Evolutionary conservation across 2,797 vertebrate species (phyloP).

Genomic region (Lagodon rhomboides): DNA sequence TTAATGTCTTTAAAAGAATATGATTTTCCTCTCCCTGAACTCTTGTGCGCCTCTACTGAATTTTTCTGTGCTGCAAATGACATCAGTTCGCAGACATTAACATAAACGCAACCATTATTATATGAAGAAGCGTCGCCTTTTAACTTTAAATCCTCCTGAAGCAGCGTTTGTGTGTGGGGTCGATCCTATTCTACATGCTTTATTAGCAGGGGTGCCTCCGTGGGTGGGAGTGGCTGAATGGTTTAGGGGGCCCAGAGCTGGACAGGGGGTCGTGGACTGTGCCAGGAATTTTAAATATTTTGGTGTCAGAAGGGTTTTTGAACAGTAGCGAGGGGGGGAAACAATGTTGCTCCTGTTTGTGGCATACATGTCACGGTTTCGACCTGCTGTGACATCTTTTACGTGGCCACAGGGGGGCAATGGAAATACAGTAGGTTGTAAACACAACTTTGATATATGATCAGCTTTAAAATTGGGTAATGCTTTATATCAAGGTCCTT

Average conservation of each 20-base stretch:
- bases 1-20: conserved; percentile 39
- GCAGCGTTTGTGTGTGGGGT: background rate
- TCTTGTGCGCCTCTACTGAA: conserved; percentile 9
- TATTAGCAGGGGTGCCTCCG: conserved; percentile 24
- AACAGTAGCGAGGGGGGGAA: background rate
- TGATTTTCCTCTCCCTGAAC: conserved; percentile 36
- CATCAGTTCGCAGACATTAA: conserved; percentile 9
- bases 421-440: background rate
- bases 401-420: background rate
- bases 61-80: conserved; percentile 8
- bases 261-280: conserved; percentile 12
- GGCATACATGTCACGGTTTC: background rate
- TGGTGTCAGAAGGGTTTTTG: conserved; percentile 26
- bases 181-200: conserved; percentile 17
- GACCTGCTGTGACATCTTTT: background rate
- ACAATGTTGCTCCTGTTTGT: background rate
- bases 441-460: background rate
- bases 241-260: conserved; percentile 27
- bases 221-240: conserved; percentile 10
- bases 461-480: background rate
- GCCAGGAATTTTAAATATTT: conserved; percentile 45
- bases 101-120: background rate
- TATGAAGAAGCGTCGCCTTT: background rate
- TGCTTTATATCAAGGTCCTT: no score
- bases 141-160: conserved; percentile 6